phyloP scores from a whole-genome alignment of 1,140 invertebrate genomes.

The Drosophila jambulina region DNA sequence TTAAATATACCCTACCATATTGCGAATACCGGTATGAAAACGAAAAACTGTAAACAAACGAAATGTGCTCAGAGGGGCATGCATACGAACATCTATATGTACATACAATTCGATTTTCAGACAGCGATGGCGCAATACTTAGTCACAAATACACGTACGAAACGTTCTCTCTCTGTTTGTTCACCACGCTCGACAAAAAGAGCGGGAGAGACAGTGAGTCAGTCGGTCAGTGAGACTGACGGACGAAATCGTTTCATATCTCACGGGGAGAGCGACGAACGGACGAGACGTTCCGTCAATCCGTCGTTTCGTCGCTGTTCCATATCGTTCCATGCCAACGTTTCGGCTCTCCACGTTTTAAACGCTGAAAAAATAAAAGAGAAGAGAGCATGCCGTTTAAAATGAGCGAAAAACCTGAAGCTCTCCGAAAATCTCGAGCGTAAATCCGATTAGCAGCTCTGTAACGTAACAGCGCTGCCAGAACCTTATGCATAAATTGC shows the following conservation, averaged over 20 bases:
- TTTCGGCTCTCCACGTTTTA: not conserved
- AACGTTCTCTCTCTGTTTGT: slow-evolving; percentile 18
- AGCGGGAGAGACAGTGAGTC: slow-evolving; percentile 30
- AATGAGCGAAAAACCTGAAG: not conserved
- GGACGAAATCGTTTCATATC: slow-evolving; percentile 7
- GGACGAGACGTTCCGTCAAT: slow-evolving; percentile 1
- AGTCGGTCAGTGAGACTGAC: slow-evolving; percentile 25
- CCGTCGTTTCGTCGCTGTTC: not conserved
- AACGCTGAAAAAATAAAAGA: not conserved
- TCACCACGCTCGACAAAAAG: slow-evolving; percentile 8
- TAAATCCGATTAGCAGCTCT: slow-evolving; percentile 8
- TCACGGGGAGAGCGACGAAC: slow-evolving; percentile 1
- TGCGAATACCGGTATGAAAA: slow-evolving; percentile 13
- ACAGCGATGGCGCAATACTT: slow-evolving; percentile 33
- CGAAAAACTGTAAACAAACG: slow-evolving; percentile 44
- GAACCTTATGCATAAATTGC: not conserved
- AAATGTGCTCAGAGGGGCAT: slow-evolving; percentile 9
- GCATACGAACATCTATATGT: not conserved
- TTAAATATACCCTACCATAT: not conserved
- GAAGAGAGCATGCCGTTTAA: not conserved
- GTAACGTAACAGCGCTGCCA: not conserved
- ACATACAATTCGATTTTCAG: slow-evolving; percentile 3
- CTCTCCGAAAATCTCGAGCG: not conserved
- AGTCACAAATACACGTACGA: not conserved
- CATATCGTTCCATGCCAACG: slow-evolving; percentile 13